Conservation (phyloP, 2,113 vertebrate genomes). For the Thermophis baileyi region DNA sequence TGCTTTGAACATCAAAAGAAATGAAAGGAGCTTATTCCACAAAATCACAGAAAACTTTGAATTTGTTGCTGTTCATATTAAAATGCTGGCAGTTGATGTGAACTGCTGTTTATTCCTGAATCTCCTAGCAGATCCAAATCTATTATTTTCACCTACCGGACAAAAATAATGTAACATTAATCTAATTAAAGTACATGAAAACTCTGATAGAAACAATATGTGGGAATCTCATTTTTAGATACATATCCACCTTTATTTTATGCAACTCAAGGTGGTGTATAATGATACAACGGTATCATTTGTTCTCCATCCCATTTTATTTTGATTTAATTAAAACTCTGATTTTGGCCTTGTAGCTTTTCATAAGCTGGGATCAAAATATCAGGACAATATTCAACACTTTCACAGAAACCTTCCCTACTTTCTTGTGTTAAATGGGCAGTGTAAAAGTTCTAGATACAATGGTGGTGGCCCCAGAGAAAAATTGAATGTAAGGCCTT, state of each 20-base stretch:
- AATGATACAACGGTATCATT: no score
- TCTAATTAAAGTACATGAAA: background rate
- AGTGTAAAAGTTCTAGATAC: no score
- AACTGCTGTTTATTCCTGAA: background rate
- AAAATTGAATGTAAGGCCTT: no score
- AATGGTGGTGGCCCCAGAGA: no score
- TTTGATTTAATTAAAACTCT: no score
- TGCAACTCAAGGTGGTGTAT: no score
- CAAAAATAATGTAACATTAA: background rate
- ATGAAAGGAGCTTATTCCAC: background rate
- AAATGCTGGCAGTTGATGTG: background rate
- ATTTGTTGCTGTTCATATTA: background rate
- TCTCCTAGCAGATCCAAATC: background rate
- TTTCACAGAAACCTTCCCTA: no score
- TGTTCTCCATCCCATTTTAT: no score
- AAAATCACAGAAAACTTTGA: background rate
- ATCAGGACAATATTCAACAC: no score
- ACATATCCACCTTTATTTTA: background rate
- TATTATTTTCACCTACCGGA: background rate
- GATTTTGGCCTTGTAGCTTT: no score
- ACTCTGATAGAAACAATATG: background rate
- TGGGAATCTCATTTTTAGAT: background rate
- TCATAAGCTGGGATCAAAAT: no score
- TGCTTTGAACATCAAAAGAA: background rate
- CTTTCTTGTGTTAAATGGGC: no score